Evolutionary conservation across 2,797 vertebrate genomes (phyloP).

Genomic region (Antennarius maculatus): DNA sequence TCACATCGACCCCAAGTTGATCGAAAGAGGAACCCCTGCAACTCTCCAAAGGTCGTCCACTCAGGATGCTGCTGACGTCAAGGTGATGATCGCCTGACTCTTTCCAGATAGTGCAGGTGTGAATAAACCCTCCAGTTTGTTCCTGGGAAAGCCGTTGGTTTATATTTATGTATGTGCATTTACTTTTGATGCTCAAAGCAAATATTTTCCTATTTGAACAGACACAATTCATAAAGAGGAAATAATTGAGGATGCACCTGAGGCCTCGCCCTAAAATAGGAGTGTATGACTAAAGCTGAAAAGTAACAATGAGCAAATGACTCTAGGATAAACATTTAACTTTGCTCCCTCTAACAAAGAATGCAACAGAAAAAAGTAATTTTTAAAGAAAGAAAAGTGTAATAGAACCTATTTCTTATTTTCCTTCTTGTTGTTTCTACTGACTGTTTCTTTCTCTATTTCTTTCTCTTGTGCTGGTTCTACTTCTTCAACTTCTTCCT

Average conservation of each 20-base stretch:
- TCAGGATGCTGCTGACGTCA: conserved; percentile 51
- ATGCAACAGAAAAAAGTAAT: too few relatives aligned
- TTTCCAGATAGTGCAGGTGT: conserved; percentile 35
- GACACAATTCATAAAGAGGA: background rate
- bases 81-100: conserved; percentile 28
- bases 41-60: conserved; percentile 41
- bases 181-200: conserved; percentile 16
- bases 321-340: too few relatives aligned
- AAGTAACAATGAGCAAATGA: background rate
- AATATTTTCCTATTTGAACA: conserved; percentile 3
- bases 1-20: conserved; percentile 18
- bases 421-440: too few relatives aligned
- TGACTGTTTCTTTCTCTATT: too few relatives aligned
- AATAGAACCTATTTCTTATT: too few relatives aligned
- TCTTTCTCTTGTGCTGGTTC: too few relatives aligned
- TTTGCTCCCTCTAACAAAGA: too few relatives aligned
- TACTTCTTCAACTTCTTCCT: too few relatives aligned
- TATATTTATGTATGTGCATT: conserved; percentile 12
- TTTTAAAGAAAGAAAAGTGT: too few relatives aligned
- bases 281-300: background rate
- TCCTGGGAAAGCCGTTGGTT: background rate
- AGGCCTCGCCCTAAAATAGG: background rate
- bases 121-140: conserved; percentile 19
- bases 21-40: conserved; percentile 50
- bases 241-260: background rate